Base-by-base conservation (phyloP, 2,888 invertebrate genomes). In the Drepanosiphum platanoidis region DNA sequence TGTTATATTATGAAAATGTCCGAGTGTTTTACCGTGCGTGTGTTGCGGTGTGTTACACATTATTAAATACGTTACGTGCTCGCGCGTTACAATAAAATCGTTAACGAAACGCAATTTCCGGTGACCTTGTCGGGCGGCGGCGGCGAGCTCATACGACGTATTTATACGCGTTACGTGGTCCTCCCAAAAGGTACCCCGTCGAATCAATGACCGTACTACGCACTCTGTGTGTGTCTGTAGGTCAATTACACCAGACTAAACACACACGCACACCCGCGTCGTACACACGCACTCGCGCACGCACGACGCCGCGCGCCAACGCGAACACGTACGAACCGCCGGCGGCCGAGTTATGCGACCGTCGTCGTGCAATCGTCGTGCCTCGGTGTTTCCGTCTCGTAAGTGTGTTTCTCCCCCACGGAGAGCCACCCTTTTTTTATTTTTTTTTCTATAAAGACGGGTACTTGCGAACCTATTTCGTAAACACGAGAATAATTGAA, bases 171-270 rank as follows among this genome's bases (percentile, higher is more conserved):
- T n/a, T n/a, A n/a, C n/a, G 15, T 36, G 32, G 36, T 66, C 3
- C 72, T 74, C 84, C 84, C 77, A 68, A 68, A 75, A 77, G 84
- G 84, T 84, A 84, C 84, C 84, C 77, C 84, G 84, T 30, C 75
- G 84, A 68, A 84, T 84, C 84, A 77, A 75, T 58, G 84, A 84
- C 84, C 84, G 84, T 68, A 52, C 42, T 32, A 61, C 46, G 34
- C 66, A 61, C 61, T 52, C 66, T 46, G 84, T 77, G 75, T 84
- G 77, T 84, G 84, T 84, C 75, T 84, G 75, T 84, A 84, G 84
- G 84, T 84, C 84, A 84, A 84, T 84, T 84, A 84, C 84, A 84
- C 75, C 68, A 77, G 84, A 77, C 84, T 15, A 74, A 42, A 66
- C 64, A 83, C 74, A 30, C 72, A 22, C 52, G 30, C 39, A 22